Percentiles rank a stretch among this genome's conserved stretches.
phyloP scores from a whole-genome alignment of 1,140 invertebrate genomes.

The Homarus americanus region DNA sequence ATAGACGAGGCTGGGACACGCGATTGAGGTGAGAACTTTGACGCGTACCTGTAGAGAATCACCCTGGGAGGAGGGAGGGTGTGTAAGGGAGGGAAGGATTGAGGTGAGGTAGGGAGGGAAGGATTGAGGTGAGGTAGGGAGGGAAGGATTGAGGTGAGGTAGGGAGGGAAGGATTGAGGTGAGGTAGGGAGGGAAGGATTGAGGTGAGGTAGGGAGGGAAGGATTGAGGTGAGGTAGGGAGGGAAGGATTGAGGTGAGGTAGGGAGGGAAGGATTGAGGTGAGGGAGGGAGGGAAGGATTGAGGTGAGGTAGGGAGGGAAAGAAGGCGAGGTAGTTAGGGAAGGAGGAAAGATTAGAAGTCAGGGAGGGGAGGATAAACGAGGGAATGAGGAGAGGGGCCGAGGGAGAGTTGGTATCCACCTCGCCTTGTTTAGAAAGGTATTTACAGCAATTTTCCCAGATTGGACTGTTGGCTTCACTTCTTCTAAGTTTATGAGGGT shows the following conservation, averaged over 20 bases:
- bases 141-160: background rate
- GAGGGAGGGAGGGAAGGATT: background rate
- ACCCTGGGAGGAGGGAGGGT: background rate
- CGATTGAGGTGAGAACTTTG: background rate
- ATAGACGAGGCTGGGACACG: background rate
- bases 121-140: background rate
- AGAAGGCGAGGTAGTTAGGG: background rate
- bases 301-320: background rate
- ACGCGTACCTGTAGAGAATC: no score
- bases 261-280: background rate
- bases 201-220: background rate
- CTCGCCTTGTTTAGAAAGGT: background rate
- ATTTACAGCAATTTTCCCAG: constrained; percentile 2
- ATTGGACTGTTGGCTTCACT: background rate
- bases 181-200: background rate
- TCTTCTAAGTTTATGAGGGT: background rate
- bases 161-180: background rate
- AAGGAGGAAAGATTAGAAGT: background rate
- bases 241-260: background rate
- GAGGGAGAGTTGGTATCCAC: background rate
- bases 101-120: background rate
- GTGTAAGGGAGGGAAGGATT: background rate
- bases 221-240: background rate
- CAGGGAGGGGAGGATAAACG: background rate
- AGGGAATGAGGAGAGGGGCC: background rate